A percentile compares a stretch with the other conserved stretches of the same genome.
These are phyloP conservation scores for Trichonephila inaurata DNA, from an alignment of 1,140 invertebrate species.

Conservation along the genomic window DNA sequence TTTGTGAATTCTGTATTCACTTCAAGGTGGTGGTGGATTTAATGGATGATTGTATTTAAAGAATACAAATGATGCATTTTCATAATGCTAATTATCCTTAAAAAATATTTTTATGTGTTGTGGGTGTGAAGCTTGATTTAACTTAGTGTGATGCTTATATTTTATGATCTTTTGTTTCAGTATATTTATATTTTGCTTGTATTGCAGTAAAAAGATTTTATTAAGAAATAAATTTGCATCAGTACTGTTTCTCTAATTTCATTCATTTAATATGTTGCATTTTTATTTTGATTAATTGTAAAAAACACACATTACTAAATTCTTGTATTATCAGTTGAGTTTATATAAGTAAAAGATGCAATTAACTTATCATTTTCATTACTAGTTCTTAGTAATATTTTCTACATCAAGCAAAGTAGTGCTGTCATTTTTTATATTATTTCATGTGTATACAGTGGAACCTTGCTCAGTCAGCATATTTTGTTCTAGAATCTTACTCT, in stretches of 20 bases:
- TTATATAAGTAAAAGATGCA: no score
- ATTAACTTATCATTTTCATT: no score
- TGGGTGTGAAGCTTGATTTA: constrained; percentile 14
- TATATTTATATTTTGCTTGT: background rate
- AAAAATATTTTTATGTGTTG: background rate
- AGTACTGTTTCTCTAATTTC: background rate
- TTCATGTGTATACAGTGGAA: no score
- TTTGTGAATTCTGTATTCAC: constrained; percentile 38
- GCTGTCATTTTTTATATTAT: no score
- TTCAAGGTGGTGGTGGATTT: background rate
- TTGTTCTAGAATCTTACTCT: no score
- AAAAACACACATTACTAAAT: no score
- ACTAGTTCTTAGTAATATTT: no score
- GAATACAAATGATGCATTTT: background rate
- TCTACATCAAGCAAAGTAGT: no score
- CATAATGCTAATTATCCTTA: background rate
- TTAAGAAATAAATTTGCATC: background rate
- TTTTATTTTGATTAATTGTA: no score
- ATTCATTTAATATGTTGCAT: background rate
- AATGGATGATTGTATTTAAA: constrained; percentile 25
- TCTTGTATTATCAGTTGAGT: no score
- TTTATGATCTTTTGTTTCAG: background rate
- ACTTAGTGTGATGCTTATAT: background rate
- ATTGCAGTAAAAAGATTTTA: background rate
- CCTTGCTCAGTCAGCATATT: no score